Evolutionary conservation across 1,140 invertebrate genomes (phyloP).

Genomic region (Triops longicaudatus): DNA sequence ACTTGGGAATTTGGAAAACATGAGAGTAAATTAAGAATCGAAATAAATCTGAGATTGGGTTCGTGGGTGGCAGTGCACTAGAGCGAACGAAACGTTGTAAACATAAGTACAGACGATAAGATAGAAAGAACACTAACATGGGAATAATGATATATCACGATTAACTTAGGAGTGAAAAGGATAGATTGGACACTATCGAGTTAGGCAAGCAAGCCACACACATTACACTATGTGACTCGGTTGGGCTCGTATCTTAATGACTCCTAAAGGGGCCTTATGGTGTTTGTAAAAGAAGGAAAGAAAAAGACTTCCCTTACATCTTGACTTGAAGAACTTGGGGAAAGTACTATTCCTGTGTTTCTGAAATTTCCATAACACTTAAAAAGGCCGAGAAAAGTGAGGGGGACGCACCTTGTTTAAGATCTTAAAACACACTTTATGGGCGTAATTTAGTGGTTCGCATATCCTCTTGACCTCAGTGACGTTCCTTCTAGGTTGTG

Average conservation of each 20-base stretch:
- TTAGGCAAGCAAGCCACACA: background rate
- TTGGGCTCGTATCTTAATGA: conserved; percentile 8
- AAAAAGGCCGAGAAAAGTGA: background rate
- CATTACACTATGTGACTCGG: background rate
- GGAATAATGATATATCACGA: background rate
- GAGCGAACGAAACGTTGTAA: background rate
- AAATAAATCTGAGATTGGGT: background rate
- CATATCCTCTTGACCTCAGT: too few species aligned
- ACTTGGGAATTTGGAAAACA: background rate
- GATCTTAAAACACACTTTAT: too few species aligned
- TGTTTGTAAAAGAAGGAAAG: background rate
- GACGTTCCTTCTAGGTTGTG: too few species aligned
- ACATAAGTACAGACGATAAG: background rate
- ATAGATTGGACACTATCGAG: background rate
- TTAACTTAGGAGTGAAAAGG: background rate
- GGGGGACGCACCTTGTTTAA: background rate
- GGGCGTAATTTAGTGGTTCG: too few species aligned
- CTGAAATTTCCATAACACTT: conserved; percentile 10
- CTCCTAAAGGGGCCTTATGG: conserved; percentile 6
- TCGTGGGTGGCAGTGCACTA: background rate
- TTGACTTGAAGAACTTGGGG: background rate
- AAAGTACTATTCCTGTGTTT: background rate
- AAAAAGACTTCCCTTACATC: background rate
- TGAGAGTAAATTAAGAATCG: background rate
- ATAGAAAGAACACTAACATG: background rate